Percentiles rank a stretch among this genome's conserved stretches.
phyloP scores from a whole-genome alignment of 2,888 invertebrate genomes.

The Acrobeloides nanus region DNA sequence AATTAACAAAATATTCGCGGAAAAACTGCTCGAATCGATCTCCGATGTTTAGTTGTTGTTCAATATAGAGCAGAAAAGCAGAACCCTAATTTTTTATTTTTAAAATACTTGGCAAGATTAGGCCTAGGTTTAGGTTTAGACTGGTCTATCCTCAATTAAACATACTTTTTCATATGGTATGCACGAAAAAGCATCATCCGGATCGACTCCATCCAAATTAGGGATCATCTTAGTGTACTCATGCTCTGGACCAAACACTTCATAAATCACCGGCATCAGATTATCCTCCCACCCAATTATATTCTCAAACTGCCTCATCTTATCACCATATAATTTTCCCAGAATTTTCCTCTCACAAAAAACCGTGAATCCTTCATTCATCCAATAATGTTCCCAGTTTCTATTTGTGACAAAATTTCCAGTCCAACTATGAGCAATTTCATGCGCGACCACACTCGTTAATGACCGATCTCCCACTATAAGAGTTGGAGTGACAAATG shows the following conservation, averaged over 20 bases:
- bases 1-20: constrained; percentile 70
- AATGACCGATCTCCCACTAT: constrained; percentile 83
- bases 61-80: constrained; percentile 77
- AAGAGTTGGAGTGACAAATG: constrained; percentile 85
- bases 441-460: constrained; percentile 77
- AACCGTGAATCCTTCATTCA: constrained; percentile 89
- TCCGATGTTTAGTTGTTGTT: constrained; percentile 73
- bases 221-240: constrained; percentile 47
- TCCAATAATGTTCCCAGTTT: constrained; percentile 91
- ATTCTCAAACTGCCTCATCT: constrained; percentile 69
- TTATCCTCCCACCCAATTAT: constrained; percentile 71
- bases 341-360: constrained; percentile 80
- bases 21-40: constrained; percentile 74
- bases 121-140: too few species aligned
- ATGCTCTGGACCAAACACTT: constrained; percentile 39
- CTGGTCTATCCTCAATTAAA: too few species aligned
- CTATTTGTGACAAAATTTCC: constrained; percentile 87
- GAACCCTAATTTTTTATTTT: constrained; percentile 58
- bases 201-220: constrained; percentile 68
- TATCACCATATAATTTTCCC: constrained; percentile 65
- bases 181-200: constrained; percentile 81
- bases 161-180: constrained; percentile 86
- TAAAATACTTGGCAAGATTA: too few species aligned
- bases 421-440: constrained; percentile 90
- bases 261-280: constrained; percentile 64